A percentile compares a stretch with the other conserved stretches of the same genome.
Evolutionary conservation across 2,888 invertebrate species (phyloP).

Genomic region (Drosophila paranaensis): DNA sequence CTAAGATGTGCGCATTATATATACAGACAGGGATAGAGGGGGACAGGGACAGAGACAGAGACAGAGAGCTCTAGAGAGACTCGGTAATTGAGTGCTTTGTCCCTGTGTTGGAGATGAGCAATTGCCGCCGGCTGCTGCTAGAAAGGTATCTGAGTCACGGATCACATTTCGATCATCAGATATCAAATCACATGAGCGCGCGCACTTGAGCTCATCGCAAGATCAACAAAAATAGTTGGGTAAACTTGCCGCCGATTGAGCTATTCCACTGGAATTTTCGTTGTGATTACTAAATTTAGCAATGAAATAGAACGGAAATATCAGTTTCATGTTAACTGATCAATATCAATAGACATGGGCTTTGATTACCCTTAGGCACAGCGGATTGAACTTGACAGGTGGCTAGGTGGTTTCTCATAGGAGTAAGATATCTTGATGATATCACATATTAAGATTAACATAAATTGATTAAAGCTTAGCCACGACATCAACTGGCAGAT

Average conservation of each 20-base stretch:
- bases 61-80: neutral
- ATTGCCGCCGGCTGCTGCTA: slow-evolving; percentile 5
- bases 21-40: neutral
- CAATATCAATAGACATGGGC: neutral
- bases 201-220: slow-evolving; percentile 1
- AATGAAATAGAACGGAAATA: neutral
- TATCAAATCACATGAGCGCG: slow-evolving; percentile 30
- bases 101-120: slow-evolving; percentile 33
- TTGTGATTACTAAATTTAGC: slow-evolving; percentile 3
- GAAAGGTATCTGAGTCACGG: slow-evolving; percentile 16
- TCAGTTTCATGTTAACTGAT: slow-evolving; percentile 3
- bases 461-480: neutral
- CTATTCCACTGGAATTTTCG: neutral
- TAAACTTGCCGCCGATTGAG: neutral
- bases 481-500: neutral
- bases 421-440: no score
- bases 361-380: no score
- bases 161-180: slow-evolving; percentile 20
- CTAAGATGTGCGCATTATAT: slow-evolving; percentile 36
- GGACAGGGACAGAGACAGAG: neutral
- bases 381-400: neutral
- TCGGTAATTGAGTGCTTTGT: slow-evolving; percentile 38
- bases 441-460: neutral
- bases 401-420: neutral
- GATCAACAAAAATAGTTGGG: neutral